Conservation (phyloP, 2,113 vertebrate genomes). For the Lagopus leucura region DNA sequence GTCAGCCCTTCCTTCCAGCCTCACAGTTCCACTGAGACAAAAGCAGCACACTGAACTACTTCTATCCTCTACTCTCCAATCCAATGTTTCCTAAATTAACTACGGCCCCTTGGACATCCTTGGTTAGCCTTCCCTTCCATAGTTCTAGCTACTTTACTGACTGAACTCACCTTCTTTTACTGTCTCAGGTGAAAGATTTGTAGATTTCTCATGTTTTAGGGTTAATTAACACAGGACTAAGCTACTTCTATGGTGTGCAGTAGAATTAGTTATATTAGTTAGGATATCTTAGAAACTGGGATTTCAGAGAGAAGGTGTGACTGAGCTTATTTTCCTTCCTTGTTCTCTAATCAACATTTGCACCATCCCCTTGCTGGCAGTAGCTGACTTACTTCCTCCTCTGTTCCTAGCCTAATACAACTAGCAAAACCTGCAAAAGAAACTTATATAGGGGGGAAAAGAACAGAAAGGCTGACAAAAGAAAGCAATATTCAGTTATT, state of each 20-base stretch:
- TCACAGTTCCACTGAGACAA: not conserved
- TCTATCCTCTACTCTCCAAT: not conserved
- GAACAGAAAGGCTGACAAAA: not conserved
- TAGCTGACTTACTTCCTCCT: not conserved
- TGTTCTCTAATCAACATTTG: not conserved
- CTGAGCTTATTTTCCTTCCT: not conserved
- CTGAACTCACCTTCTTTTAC: not conserved
- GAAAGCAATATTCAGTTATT: not conserved
- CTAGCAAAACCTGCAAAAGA: not conserved
- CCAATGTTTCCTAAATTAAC: fast-evolving
- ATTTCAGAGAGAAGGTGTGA: not conserved
- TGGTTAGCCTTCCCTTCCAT: not conserved
- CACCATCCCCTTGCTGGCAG: not conserved
- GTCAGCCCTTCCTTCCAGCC: not conserved
- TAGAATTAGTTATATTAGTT: not conserved
- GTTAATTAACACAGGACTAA: conserved; percentile 13
- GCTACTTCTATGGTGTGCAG: not conserved
- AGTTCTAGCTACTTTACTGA: not conserved
- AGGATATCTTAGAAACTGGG: not conserved
- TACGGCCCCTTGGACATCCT: not conserved
- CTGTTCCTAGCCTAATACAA: not conserved
- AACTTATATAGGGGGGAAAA: not conserved
- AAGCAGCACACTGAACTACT: not conserved
- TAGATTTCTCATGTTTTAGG: not conserved
- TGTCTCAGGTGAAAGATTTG: not conserved